Evolutionary conservation across 2,888 invertebrate genomes (phyloP).

Genomic region (Lamproptera curius): DNA sequence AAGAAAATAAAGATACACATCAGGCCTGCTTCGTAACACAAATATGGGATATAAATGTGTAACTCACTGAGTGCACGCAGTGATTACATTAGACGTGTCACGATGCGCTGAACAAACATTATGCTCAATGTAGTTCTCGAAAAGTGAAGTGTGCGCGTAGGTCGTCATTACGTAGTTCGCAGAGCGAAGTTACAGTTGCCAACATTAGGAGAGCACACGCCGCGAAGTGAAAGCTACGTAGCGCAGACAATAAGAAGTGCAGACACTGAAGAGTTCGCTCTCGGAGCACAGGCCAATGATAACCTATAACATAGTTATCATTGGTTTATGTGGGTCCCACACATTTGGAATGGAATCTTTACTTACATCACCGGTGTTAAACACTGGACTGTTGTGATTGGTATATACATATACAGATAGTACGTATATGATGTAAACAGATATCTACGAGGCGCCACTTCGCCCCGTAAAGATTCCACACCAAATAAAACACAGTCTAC

Average conservation of each 20-base stretch:
- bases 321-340: conserved; percentile 70
- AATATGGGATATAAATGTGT: conserved; percentile 70
- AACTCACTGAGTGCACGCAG: conserved; percentile 78
- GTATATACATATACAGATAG: background rate
- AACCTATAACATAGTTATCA: conserved; percentile 79
- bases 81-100: conserved; percentile 71
- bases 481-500: conserved; percentile 31
- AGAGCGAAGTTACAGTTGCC: conserved; percentile 70
- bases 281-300: conserved; percentile 79
- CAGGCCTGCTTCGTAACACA: conserved; percentile 52
- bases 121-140: conserved; percentile 69
- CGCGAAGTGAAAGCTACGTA: conserved; percentile 75
- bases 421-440: background rate
- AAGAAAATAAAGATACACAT: conserved; percentile 14
- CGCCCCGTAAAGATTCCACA: conserved; percentile 51
- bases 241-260: conserved; percentile 78
- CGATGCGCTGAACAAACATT: conserved; percentile 66
- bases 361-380: conserved; percentile 10
- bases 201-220: conserved; percentile 70
- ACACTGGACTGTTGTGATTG: background rate
- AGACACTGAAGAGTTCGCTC: conserved; percentile 75
- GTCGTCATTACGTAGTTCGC: conserved; percentile 71
- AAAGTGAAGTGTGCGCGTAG: conserved; percentile 71
- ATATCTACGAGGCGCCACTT: conserved; percentile 5
- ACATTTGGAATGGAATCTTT: conserved; percentile 64